Evolutionary conservation across 2,888 invertebrate species (phyloP), one percentile per base, ranked within the genome.

Genomic region (Helleia helle): DNA sequence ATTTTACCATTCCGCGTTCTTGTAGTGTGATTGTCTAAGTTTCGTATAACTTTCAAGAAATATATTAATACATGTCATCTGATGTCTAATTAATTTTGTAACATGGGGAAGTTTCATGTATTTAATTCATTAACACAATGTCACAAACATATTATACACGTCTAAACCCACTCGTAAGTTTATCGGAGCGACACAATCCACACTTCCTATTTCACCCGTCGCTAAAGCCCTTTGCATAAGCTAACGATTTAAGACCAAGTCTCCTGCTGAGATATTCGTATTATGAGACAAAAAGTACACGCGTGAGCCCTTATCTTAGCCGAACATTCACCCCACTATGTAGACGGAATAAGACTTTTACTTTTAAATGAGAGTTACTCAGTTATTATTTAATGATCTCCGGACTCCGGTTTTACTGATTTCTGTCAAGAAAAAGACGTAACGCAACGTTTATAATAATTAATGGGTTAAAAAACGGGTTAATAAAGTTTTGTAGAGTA

Each of bases 251-350:
- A 65, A 34, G 18, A 64, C 62, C 58, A 59, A 58, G 57, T 51
- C 51, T 67, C 62, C 56, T 58, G 60, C 61, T 61, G 65, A 67
- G 65, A 62, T 65, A 54, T 48, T 45, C 49, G 68, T 50, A 62
- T 67, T 66, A 65, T 12, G 22, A 60, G 68, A 75, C 75, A 75
- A 76, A 79, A 75, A 74, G 70, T 73, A 58, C 59, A 65, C 64
- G 61, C 62, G 63, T 43, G 15, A 51, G 50, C 62, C n/a, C 75
- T 80, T 80, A 80, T 80, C 80, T 66, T 53, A 44, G 47, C 50
- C 49, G 62, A 67, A 69, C 79, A 79, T 76, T 75, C 75, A 59
- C 58, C 61, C 61, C 52, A 11, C 12, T 29, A 6, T 4, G 37
- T 11, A 26, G 8, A 31, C 29, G 38, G 46, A 8, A 15, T 15